Evolutionary conservation across 2,888 invertebrate species (phyloP).

Genomic region (Trissoscelio sp.): DNA sequence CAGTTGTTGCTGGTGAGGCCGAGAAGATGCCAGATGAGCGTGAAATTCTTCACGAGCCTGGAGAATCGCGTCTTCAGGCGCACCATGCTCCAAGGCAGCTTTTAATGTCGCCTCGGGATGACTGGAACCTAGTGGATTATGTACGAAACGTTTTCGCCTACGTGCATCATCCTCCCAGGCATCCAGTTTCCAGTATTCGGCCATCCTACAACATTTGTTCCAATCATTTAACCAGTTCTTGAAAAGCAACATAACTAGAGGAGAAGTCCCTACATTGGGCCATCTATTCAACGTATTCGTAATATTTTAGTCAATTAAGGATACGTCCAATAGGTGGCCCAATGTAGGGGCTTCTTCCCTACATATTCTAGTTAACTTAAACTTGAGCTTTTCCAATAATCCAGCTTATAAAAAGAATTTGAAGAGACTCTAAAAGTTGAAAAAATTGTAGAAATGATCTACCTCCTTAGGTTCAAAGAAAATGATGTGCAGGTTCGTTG

Average conservation of each 20-base stretch:
- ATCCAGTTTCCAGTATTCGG: constrained; percentile 97
- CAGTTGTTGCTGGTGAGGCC: constrained; percentile 90
- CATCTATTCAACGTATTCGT: no score
- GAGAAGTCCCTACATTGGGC: no score
- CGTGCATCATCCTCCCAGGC: constrained; percentile 99
- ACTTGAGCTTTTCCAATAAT: no score
- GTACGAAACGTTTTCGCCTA: constrained; percentile 96
- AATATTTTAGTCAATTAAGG: no score
- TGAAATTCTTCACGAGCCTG: constrained; percentile 98
- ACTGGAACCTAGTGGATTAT: constrained; percentile 96
- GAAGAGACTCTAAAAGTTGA: no score
- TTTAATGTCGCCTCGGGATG: constrained; percentile 95
- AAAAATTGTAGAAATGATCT: no score
- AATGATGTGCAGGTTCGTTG: constrained; percentile 36
- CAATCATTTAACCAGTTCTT: no score
- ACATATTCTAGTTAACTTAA: no score
- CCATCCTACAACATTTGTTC: no score
- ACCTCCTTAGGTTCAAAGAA: constrained; percentile 54
- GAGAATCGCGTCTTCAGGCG: constrained; percentile 95
- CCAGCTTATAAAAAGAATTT: no score
- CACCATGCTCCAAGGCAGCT: constrained; percentile 92
- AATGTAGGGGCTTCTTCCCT: no score
- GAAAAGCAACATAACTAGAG: background rate
- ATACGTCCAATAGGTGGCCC: no score
- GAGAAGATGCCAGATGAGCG: constrained; percentile 92